Evolutionary conservation across 2,797 vertebrate species (phyloP).

Genomic region (Loriculus beryllinus): DNA sequence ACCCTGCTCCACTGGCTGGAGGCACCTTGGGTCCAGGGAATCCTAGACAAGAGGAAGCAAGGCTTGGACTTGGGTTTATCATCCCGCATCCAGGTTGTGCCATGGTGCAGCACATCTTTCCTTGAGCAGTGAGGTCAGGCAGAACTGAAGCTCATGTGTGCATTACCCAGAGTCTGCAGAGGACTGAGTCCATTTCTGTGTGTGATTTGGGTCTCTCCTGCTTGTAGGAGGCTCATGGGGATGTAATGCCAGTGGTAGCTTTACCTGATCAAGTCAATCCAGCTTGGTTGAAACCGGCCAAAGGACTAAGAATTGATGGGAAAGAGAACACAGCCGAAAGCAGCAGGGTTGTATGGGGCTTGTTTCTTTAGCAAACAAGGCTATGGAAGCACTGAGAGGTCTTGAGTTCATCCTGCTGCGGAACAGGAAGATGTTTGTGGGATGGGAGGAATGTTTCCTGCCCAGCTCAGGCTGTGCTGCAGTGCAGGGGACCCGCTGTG

Average conservation of each 20-base stretch:
- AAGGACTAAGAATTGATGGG: background rate
- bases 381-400: background rate
- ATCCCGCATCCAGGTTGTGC: background rate
- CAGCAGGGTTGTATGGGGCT: background rate
- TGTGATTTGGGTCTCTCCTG: background rate
- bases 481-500: background rate
- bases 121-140: background rate
- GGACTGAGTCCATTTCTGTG: background rate
- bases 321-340: background rate
- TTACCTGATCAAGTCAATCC: background rate
- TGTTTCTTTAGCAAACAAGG: background rate
- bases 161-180: rapidly evolving
- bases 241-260: rapidly evolving
- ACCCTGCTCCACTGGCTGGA: background rate
- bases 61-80: background rate
- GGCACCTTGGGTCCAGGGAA: background rate
- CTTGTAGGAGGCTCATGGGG: background rate
- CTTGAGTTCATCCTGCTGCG: background rate
- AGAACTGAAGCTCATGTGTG: background rate
- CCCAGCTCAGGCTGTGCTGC: background rate
- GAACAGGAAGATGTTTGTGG: conserved; percentile 17
- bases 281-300: background rate
- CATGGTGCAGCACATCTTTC: background rate
- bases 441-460: background rate
- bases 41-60: background rate